phyloP scores from a whole-genome alignment of 2,888 invertebrate genomes.

The Operophtera brumata region DNA sequence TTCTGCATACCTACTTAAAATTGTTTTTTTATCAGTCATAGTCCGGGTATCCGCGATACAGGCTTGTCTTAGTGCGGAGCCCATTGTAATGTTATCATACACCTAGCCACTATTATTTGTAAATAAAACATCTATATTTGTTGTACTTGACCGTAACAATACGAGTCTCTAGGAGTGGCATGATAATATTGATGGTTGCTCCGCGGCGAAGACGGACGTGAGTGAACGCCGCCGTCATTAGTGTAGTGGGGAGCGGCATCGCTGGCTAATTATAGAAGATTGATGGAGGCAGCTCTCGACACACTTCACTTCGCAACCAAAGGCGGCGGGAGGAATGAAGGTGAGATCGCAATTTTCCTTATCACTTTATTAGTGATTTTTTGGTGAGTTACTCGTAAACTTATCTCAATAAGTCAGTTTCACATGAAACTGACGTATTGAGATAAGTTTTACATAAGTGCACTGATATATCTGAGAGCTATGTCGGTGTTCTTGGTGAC shows the following conservation, averaged over 20 bases:
- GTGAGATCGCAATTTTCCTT: constrained; percentile 19
- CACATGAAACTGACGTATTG: too few relatives aligned
- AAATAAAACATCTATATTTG: too few relatives aligned
- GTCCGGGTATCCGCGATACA: too few relatives aligned
- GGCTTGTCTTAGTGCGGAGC: too few relatives aligned
- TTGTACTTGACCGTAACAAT: too few relatives aligned
- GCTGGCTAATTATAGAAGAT: constrained; percentile 71
- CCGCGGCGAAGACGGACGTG: constrained; percentile 33
- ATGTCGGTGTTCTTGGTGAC: too few relatives aligned
- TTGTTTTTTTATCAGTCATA: too few relatives aligned
- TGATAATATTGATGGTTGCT: constrained; percentile 40
- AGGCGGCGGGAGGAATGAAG: constrained; percentile 8
- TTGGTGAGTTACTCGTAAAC: background rate
- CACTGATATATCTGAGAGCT: too few relatives aligned
- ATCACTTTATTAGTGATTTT: constrained; percentile 20
- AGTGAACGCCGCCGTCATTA: constrained; percentile 56
- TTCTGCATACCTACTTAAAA: too few relatives aligned
- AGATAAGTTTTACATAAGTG: too few relatives aligned
- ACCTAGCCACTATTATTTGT: too few relatives aligned
- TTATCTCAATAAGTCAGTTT: background rate
- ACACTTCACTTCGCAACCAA: constrained; percentile 42
- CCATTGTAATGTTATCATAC: too few relatives aligned
- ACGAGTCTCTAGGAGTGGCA: background rate
- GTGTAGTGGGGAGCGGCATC: constrained; percentile 60
- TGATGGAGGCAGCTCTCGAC: constrained; percentile 58